These are phyloP conservation scores for Pinctada fucata DNA, from an alignment of 2,888 invertebrate genomes.

Conservation along the genomic window DNA sequence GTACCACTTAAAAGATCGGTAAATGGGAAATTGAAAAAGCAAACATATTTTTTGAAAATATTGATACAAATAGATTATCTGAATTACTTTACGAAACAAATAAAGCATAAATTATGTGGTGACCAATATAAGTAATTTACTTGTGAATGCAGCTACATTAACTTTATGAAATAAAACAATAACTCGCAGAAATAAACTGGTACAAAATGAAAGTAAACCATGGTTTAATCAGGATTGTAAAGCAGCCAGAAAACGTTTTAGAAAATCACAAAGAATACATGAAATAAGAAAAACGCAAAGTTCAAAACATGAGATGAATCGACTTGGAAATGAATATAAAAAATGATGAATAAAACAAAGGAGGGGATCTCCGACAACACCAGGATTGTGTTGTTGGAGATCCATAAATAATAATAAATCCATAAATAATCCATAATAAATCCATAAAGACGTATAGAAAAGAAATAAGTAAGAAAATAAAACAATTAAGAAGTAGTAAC, in stretches of 20 bases:
- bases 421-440: no score
- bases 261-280: neutral
- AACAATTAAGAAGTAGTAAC: neutral
- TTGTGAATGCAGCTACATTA: neutral
- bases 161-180: neutral
- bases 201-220: constrained; percentile 1
- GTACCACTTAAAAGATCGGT: neutral
- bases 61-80: neutral
- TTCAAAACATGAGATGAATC: neutral
- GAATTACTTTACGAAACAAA: neutral
- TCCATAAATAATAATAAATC: no score
- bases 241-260: neutral
- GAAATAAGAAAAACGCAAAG: neutral
- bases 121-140: neutral
- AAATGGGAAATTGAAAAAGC: neutral
- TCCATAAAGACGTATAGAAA: neutral
- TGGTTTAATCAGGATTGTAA: constrained; percentile 7
- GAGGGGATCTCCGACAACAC: no score
- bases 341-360: no score
- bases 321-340: neutral
- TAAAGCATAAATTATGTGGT: neutral
- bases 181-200: neutral
- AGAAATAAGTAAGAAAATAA: neutral
- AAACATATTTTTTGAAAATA: neutral
- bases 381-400: no score